Evolutionary conservation across 2,113 vertebrate genomes (phyloP).

Genomic region (Junco hyemalis): DNA sequence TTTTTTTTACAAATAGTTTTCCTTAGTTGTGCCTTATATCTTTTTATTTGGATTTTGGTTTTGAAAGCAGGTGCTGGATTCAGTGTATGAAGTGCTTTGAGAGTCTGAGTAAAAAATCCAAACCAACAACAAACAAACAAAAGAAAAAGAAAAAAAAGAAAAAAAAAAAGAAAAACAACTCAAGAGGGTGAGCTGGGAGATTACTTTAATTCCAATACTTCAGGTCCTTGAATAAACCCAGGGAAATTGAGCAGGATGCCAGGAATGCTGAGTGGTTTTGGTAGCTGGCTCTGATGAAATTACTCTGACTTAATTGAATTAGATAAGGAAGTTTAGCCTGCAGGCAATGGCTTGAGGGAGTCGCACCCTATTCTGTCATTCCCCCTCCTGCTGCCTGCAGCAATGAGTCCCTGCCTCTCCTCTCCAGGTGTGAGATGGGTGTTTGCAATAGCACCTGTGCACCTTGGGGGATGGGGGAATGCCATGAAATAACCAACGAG

Average conservation of each 20-base stretch:
- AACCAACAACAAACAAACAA: neutral
- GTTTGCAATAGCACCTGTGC: neutral
- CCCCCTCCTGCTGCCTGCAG: neutral
- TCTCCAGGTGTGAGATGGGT: neutral
- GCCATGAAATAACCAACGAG: fast-evolving
- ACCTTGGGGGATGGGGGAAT: neutral
- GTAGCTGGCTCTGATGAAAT: neutral
- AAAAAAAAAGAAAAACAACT: neutral
- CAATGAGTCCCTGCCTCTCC: neutral
- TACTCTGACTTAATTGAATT: neutral
- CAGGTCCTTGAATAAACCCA: neutral
- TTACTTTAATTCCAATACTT: neutral
- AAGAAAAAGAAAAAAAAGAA: neutral
- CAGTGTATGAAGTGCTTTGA: neutral
- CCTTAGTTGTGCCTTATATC: neutral
- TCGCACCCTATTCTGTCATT: neutral
- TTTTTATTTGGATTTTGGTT: neutral
- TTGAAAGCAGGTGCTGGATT: neutral
- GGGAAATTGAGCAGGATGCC: neutral
- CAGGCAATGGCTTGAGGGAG: neutral
- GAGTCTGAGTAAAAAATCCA: neutral
- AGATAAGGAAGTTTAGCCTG: neutral
- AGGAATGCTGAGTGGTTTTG: neutral
- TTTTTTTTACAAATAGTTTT: neutral
- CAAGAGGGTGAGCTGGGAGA: neutral